Percentiles rank a stretch among this genome's conserved stretches.
Evolutionary conservation across 2,888 invertebrate genomes (phyloP).

Genomic region (Drosophila testacea): DNA sequence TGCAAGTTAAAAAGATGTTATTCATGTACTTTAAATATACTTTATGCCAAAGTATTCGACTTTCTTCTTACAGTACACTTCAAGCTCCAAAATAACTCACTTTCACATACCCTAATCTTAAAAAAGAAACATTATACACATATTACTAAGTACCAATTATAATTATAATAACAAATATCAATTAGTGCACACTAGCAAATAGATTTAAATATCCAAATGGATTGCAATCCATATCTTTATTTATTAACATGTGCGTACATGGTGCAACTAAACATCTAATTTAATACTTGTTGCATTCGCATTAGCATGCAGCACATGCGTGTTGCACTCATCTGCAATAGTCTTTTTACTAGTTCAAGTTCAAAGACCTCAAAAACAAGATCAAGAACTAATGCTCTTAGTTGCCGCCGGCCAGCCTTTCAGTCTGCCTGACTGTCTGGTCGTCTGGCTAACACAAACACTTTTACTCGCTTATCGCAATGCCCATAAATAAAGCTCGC

Average conservation of each 20-base stretch:
- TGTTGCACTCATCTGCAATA: conserved; percentile 21
- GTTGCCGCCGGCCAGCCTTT: conserved; percentile 3
- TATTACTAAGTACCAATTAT: too few relatives aligned
- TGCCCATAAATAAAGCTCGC: conserved; percentile 68
- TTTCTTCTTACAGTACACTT: background rate
- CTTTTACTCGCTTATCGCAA: conserved; percentile 74
- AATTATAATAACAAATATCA: too few relatives aligned
- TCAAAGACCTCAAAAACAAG: conserved; percentile 48
- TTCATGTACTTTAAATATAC: too few relatives aligned
- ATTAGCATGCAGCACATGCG: conserved; percentile 5
- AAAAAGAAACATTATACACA: too few relatives aligned
- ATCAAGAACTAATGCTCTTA: conserved; percentile 32
- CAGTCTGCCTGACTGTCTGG: conserved; percentile 11
- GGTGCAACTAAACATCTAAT: background rate
- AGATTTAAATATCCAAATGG: too few relatives aligned
- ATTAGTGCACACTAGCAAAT: too few relatives aligned
- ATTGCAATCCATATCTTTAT: too few relatives aligned
- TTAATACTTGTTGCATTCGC: conserved; percentile 9
- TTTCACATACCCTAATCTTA: background rate
- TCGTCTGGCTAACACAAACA: conserved; percentile 47
- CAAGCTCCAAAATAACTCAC: background rate
- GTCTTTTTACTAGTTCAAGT: conserved; percentile 30
- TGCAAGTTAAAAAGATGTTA: too few relatives aligned
- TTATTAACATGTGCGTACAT: background rate
- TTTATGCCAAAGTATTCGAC: too few relatives aligned